phyloP scores from a whole-genome alignment of 1,140 invertebrate species.

The Dreissena polymorpha region DNA sequence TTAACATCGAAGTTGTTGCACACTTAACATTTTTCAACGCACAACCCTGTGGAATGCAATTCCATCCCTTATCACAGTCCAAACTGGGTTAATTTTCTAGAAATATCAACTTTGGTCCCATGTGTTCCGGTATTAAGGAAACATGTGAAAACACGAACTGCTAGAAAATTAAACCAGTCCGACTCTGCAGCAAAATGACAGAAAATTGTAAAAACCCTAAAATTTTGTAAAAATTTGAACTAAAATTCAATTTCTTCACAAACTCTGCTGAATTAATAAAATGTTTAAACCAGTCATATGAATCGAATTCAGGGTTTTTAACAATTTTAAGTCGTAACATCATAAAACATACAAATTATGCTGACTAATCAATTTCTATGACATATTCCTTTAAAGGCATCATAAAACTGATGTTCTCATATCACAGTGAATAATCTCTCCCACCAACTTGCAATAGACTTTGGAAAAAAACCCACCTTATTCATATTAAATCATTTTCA shows the following conservation, averaged over 20 bases:
- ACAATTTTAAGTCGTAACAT: not conserved
- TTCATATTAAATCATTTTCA: not conserved
- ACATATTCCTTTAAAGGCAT: too few relatives aligned
- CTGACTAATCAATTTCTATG: not conserved
- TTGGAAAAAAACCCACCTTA: not conserved
- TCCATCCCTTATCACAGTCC: slow-evolving; percentile 12
- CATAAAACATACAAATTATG: not conserved
- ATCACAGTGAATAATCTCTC: too few relatives aligned
- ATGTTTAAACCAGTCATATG: not conserved
- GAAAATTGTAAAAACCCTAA: slow-evolving; percentile 19
- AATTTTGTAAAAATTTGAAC: not conserved
- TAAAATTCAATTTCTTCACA: not conserved
- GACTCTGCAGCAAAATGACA: slow-evolving; percentile 49
- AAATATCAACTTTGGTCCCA: not conserved
- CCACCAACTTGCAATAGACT: too few relatives aligned
- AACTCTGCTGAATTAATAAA: not conserved
- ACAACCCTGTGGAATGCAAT: slow-evolving; percentile 47
- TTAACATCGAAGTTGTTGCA: slow-evolving; percentile 20
- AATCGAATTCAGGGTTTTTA: slow-evolving; percentile 2
- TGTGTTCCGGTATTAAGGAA: not conserved
- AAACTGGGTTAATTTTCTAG: not conserved
- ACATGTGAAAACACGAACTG: not conserved
- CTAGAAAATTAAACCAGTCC: slow-evolving; percentile 13
- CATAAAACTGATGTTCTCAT: too few relatives aligned
- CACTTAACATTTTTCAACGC: slow-evolving; percentile 19